Evolutionary conservation across 2,888 invertebrate species (phyloP), one percentile per base, ranked within the genome.

Genomic region (Philhelius pedissequus): DNA sequence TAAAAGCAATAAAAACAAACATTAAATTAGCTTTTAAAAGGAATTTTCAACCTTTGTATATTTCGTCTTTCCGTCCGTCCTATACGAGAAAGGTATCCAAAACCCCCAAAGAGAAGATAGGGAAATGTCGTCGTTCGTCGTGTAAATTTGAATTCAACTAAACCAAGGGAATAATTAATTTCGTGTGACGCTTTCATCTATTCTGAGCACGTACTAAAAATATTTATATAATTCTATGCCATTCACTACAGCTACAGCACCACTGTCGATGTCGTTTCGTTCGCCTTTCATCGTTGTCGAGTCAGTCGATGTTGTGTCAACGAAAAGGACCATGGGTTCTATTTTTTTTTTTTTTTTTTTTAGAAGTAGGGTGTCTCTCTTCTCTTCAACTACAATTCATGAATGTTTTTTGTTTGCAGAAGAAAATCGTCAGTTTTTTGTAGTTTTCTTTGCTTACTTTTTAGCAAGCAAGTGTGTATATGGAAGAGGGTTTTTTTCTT

Each of bases 131-230:
- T 48, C 64, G 52, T 43, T 11, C 40, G 43, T 20, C 40, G 54
- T 56, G 32, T 25, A 74, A 66, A 45, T 64, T 66, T 56, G 32
- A 74, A 66, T 74, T 56, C 22, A 43, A 64, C 40, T 52, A 22
- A 64, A 54, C 66, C 45, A 18, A 56, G 48, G 32, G 66, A 76
- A 76, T 81, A 52, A 81, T 81, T 64, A 78, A 78, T 77, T 70
- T 64, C 38, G 18, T 27, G 18, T 43, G 15, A 15, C 35, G 35
- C 22, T 40, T 66, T 71, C 71, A 22, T n/a, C 32, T 50, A 76
- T 76, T 66, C 76, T n/a, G 38, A 35, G 52, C 81, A 81, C 71
- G 81, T 76, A 52, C 43, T 58, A 18, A 76, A 52, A 60, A 71
- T 58, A 48, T 60, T 66, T 62, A 66, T 60, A 58, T 40, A 70